Conservation (phyloP, 2,888 invertebrate species). For the Oscheius sp. region DNA sequence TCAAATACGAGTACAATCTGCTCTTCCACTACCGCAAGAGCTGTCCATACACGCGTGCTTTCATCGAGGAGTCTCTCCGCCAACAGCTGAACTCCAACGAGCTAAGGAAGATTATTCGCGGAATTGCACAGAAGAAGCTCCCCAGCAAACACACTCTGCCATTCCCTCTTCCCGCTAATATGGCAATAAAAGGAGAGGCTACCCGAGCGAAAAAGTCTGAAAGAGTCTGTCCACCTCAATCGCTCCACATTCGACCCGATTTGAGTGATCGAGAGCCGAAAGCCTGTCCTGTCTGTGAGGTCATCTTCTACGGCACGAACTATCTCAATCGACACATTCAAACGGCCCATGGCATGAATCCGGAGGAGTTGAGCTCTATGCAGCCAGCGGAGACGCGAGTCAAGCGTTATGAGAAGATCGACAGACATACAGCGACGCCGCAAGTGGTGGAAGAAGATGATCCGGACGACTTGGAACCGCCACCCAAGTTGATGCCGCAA, state of each 20-base stretch:
- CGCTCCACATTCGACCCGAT: constrained; percentile 12
- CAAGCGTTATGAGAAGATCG: neutral
- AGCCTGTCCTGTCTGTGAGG: constrained; percentile 45
- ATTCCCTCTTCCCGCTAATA: too few species aligned
- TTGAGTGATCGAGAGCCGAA: constrained; percentile 22
- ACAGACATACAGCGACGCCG: neutral
- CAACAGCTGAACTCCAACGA: constrained; percentile 59
- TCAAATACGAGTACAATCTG: constrained; percentile 70
- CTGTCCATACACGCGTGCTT: constrained; percentile 64
- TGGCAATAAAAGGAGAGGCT: neutral
- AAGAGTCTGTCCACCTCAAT: constrained; percentile 27
- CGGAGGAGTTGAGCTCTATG: constrained; percentile 35
- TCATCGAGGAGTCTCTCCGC: constrained; percentile 60
- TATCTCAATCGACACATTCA: constrained; percentile 56
- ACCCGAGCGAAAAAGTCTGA: neutral
- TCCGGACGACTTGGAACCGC: constrained; percentile 37
- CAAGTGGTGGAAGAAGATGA: constrained; percentile 3
- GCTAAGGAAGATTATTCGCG: constrained; percentile 59
- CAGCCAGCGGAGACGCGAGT: constrained; percentile 1
- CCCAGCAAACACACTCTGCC: constrained; percentile 24
- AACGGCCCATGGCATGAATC: constrained; percentile 48
- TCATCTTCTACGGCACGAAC: constrained; percentile 62
- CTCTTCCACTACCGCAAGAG: constrained; percentile 68
- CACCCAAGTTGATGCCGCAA: constrained; percentile 36
- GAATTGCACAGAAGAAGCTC: constrained; percentile 53